A percentile compares a stretch with the other conserved stretches of the same genome.
These are phyloP conservation scores for Arbacia lixula DNA, from an alignment of 53 echinoderm and acorn worm genomes.

Conservation along the genomic window DNA sequence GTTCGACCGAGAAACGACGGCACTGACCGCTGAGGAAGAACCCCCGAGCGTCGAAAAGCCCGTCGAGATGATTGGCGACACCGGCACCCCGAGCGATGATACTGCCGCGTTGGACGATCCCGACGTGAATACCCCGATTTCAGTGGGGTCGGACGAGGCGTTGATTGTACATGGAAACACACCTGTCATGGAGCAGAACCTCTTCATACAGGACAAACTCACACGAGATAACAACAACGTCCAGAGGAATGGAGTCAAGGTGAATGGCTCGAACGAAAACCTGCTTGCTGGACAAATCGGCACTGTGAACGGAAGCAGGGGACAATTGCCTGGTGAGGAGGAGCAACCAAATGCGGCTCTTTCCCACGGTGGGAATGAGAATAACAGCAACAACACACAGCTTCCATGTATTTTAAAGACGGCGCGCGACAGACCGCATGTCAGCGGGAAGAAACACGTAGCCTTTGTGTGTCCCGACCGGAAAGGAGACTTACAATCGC, in stretches of 20 bases:
- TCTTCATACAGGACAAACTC: constrained; percentile 47
- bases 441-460: constrained; percentile 32
- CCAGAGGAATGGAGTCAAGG: constrained; percentile 22
- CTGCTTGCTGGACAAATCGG: constrained; percentile 14
- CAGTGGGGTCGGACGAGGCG: constrained; percentile 45
- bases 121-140: background rate
- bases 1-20: constrained; percentile 1
- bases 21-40: constrained; percentile 6
- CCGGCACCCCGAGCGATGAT: background rate
- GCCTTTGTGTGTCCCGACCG: constrained; percentile 49
- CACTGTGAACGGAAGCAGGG: constrained; percentile 1
- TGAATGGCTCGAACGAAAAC: constrained; percentile 29
- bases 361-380: background rate
- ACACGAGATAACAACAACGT: constrained; percentile 45
- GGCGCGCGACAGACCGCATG: constrained; percentile 21
- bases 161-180: constrained; percentile 40
- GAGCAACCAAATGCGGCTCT: background rate
- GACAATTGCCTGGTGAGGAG: background rate
- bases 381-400: constrained; percentile 58
- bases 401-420: constrained; percentile 53
- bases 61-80: background rate
- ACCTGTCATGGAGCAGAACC: constrained; percentile 48
- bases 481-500: background rate
- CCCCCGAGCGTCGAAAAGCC: background rate
- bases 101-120: constrained; percentile 9